Base-by-base conservation (phyloP, 2,888 invertebrate species). In the Drosophila multiciliata region DNA sequence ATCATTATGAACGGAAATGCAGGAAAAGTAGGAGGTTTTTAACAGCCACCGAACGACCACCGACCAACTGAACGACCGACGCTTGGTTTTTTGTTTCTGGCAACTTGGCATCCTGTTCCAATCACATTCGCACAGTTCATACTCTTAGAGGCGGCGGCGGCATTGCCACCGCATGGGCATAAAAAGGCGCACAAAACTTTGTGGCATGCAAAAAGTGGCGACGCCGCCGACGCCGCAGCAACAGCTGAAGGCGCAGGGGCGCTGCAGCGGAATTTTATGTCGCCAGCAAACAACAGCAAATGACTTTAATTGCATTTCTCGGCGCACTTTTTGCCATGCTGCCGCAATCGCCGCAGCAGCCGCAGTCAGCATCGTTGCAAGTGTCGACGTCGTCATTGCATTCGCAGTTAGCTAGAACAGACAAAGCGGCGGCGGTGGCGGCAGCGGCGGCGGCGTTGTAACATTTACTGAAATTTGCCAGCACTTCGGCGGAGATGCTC, bases 231-330 rank as follows among this genome's bases (percentile, higher is more conserved):
- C 78, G 65, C 74, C 83, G 83, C 84, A 73, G 73, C 76, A 65
- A 61, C 75, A 67, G 76, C 73, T 55, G 66, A 58, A 59, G 58
- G 45, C 75, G 52, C 65, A 60, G 63, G 61, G 64, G 70, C 53
- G 83, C 66, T 36, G 75, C 67, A 75, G 83, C 81, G 75, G 89
- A 87, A 87, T 89, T 87, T 87, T 89, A 90, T 87, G 90, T 87
- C 90, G 90, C 90, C 86, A 87, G 85, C 87, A 84, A 87, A 87
- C 87, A 87, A 73, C 85, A 82, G 89, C 90, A 89, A 91, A 91
- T 88, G 91, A 90, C 89, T 90, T 91, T 90, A 91, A 90, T 90
- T 91, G 91, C 90, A 91, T 91, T 91, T 91, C 91, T 90, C 90
- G 77, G 78, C 80, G 82, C 82, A 90, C 87, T 78, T 83, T 88